Base-by-base conservation (phyloP, 1,140 invertebrate genomes). In the Solenopsis invicta region DNA sequence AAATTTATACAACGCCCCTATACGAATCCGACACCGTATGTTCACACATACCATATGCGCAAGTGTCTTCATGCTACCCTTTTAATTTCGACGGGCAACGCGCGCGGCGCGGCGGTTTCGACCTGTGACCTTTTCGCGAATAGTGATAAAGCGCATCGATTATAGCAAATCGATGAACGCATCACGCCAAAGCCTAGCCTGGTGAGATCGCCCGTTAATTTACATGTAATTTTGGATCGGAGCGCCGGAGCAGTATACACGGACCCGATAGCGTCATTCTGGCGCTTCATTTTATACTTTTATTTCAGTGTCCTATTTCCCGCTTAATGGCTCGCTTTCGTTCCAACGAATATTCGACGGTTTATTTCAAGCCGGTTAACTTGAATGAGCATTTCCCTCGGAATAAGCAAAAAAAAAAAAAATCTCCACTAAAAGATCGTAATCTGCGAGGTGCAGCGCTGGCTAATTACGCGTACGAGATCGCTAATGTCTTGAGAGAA, bases 141-240 rank as follows among this genome's bases (percentile, higher is more conserved):
- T 59, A 37, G 29, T 13, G 74, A 52, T 34, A 45, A 37, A 64
- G 77, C 66, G 71, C 86, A 37, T 84, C 54, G 80, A 75, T 84
- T 84, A 84, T 75, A 84, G 69, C 45, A 84, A 84, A 84, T 84
- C 80, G 80, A 84, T 84, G 5, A 62, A 62, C 69, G 54, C 56
- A 61, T 84, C 54, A 12, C 29, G 8, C 16, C 16, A 50, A 72
- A 71, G 77, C 67, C 29, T 59, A 52, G 41, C 41, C 50, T 45
- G n/a, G 56, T 41, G 86, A 74, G 69, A 77, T 89, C 84, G 88
- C 56, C 89, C 72, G 75, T 90, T 90, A 89, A 90, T 89, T 62
- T 61, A 50, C 54, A 56, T 75, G 54, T 61, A 84, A 84, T 84
- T 84, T 74, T 48, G 18, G 69, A 50, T 37, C 54, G 6, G 37